Conservation (phyloP, 2,888 invertebrate species). For the Maniola hyperantus region DNA sequence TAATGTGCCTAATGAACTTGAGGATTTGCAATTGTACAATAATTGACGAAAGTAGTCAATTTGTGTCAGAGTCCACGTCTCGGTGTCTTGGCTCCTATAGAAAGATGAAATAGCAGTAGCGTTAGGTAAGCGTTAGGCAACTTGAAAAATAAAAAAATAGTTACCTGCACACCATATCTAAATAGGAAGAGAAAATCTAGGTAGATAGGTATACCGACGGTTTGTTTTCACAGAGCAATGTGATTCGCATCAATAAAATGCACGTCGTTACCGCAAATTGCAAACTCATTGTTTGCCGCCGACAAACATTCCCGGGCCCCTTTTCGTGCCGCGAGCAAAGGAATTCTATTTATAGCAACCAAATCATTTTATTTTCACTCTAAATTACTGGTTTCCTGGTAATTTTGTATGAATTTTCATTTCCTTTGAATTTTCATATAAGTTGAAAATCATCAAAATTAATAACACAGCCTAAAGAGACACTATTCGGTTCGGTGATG, state of each 20-base stretch:
- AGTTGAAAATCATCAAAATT: background rate
- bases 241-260: conserved; percentile 74
- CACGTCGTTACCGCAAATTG: conserved; percentile 73
- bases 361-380: conserved; percentile 56
- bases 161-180: background rate
- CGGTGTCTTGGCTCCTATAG: no score
- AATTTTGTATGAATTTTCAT: background rate
- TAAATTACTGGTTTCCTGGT: conserved; percentile 22
- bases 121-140: no score
- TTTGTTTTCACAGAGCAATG: conserved; percentile 62
- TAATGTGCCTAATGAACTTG: no score
- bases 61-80: no score
- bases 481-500: no score
- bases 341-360: conserved; percentile 69
- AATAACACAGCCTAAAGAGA: background rate
- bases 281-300: conserved; percentile 75
- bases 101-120: no score
- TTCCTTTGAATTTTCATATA: background rate
- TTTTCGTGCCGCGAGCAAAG: conserved; percentile 71
- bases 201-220: background rate
- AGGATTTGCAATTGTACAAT: no score
- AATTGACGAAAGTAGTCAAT: no score
- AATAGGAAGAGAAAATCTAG: background rate
- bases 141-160: no score
- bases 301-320: conserved; percentile 73